Percentiles rank a stretch among this genome's conserved stretches.
phyloP scores from a whole-genome alignment of 2,888 invertebrate genomes.

The Anorthoa munda region DNA sequence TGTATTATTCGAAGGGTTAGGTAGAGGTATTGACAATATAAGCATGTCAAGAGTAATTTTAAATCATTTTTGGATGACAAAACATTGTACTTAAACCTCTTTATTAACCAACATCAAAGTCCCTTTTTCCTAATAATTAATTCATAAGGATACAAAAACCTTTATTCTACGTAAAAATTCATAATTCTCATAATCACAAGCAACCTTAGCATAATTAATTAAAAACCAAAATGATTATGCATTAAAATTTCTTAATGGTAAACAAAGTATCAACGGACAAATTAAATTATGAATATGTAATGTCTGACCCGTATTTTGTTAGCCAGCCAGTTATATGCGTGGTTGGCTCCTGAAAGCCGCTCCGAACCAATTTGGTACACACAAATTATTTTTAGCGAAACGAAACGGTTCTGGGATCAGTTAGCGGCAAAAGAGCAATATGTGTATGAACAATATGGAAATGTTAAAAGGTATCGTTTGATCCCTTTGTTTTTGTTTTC shows the following conservation, averaged over 20 bases:
- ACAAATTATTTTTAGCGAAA: constrained; percentile 15
- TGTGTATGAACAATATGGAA: background rate
- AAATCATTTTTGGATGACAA: background rate
- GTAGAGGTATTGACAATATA: too few relatives aligned
- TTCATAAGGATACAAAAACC: background rate
- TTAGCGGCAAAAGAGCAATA: constrained; percentile 5
- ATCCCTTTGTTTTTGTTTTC: too few relatives aligned
- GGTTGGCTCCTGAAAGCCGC: constrained; percentile 28
- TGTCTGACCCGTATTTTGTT: constrained; percentile 49
- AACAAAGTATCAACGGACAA: constrained; percentile 31
- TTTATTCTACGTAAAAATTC: background rate
- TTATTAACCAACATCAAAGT: background rate
- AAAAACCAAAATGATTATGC: constrained; percentile 16
- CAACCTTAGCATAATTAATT: constrained; percentile 19
- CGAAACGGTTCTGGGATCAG: constrained; percentile 2
- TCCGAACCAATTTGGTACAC: constrained; percentile 30
- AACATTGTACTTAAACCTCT: background rate
- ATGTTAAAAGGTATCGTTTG: background rate
- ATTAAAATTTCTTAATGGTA: constrained; percentile 18
- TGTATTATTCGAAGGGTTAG: too few relatives aligned
- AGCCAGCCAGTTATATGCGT: constrained; percentile 26
- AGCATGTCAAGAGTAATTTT: too few relatives aligned
- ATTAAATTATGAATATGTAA: constrained; percentile 59
- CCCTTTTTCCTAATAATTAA: constrained; percentile 10
- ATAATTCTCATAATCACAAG: constrained; percentile 10